Conservation (phyloP, 1,140 invertebrate genomes). For the Steinernema khuongi region DNA sequence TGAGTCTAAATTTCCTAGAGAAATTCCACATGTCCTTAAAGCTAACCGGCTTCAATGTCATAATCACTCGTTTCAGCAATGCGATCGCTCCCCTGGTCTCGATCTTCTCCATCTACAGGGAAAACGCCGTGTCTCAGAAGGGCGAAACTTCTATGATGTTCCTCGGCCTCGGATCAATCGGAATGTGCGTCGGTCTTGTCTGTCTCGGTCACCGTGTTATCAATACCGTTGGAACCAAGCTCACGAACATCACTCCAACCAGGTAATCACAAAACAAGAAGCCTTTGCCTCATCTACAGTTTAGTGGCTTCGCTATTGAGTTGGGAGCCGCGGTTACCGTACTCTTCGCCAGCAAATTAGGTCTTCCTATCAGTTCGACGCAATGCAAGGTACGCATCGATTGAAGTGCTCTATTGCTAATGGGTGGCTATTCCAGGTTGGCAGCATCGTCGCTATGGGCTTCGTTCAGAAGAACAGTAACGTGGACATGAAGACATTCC, state of each 20-base stretch:
- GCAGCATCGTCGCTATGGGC: conserved; percentile 56
- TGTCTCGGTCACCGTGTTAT: conserved; percentile 90
- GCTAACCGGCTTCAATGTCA: not conserved
- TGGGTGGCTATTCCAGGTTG: conserved; percentile 57
- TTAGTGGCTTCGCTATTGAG: conserved; percentile 86
- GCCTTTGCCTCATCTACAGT: conserved; percentile 49
- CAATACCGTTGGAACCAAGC: conserved; percentile 88
- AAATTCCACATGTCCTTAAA: not conserved
- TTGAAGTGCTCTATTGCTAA: conserved; percentile 69
- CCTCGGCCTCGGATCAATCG: conserved; percentile 84
- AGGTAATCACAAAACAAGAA: conserved; percentile 78
- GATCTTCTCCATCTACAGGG: conserved; percentile 74
- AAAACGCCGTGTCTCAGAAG: conserved; percentile 65
- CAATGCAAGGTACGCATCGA: conserved; percentile 97
- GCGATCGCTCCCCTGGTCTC: conserved; percentile 93
- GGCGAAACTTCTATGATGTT: conserved; percentile 82
- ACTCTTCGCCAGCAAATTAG: conserved; percentile 86
- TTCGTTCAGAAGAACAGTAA: conserved; percentile 60
- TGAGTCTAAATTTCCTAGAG: not conserved
- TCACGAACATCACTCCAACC: conserved; percentile 90
- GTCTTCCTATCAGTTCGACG: conserved; percentile 90
- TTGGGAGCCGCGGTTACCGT: conserved; percentile 92
- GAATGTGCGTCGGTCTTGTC: conserved; percentile 91
- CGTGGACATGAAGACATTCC: conserved; percentile 66
- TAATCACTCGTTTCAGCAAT: conserved; percentile 68